A percentile compares a stretch with the other conserved stretches of the same genome.
These are phyloP conservation scores for Nibea albiflora DNA, from an alignment of 2,113 vertebrate genomes.

Conservation along the genomic window DNA sequence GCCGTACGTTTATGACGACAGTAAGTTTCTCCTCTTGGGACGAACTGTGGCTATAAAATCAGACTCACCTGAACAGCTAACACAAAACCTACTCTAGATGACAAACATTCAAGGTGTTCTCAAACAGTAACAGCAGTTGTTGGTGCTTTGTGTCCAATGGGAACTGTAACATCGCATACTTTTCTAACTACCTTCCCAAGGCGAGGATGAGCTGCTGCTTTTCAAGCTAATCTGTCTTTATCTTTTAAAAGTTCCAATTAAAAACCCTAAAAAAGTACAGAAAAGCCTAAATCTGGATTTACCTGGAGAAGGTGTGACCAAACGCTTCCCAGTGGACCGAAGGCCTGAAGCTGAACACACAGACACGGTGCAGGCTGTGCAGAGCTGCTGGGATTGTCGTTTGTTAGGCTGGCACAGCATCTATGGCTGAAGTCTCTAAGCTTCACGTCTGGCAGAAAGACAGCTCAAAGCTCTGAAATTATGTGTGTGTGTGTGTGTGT, in stretches of 20 bases:
- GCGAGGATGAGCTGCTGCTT: slow-evolving; percentile 5
- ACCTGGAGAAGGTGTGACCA: neutral
- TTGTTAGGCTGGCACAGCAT: slow-evolving; percentile 42
- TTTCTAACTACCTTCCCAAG: slow-evolving; percentile 3
- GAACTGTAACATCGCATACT: slow-evolving; percentile 6
- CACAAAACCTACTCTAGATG: slow-evolving; percentile 43
- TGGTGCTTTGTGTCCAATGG: slow-evolving; percentile 11
- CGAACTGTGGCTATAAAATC: slow-evolving; percentile 37
- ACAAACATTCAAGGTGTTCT: slow-evolving; percentile 27
- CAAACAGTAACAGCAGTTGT: neutral
- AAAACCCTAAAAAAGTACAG: neutral
- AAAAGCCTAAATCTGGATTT: neutral
- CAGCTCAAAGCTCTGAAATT: slow-evolving; percentile 26
- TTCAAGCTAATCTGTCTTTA: neutral
- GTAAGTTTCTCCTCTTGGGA: neutral
- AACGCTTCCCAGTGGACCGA: slow-evolving; percentile 18
- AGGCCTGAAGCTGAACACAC: neutral
- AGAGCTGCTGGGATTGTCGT: slow-evolving; percentile 30
- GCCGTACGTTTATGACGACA: neutral
- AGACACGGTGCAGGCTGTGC: neutral
- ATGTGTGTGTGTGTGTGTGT: neutral
- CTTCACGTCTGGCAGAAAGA: slow-evolving; percentile 45
- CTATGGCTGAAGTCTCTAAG: slow-evolving; percentile 42
- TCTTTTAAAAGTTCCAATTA: neutral
- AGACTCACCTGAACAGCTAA: slow-evolving; percentile 43